phyloP scores from a whole-genome alignment of 2,113 vertebrate genomes.

The Odocoileus hemionus region DNA sequence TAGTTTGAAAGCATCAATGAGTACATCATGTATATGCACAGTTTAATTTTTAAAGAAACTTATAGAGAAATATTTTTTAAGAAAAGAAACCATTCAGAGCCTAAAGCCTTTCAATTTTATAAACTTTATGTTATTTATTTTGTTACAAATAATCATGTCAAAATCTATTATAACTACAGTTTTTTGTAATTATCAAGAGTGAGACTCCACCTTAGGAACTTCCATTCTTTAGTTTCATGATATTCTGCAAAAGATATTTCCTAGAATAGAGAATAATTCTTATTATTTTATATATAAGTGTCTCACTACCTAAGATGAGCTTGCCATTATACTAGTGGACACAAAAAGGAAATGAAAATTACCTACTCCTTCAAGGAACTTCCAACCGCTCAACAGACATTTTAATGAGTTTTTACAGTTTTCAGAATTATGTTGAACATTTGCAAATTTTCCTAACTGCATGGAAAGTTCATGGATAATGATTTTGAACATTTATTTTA shows the following conservation, averaged over 20 bases:
- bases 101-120: neutral
- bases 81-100: neutral
- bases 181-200: neutral
- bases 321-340: neutral
- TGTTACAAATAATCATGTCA: neutral
- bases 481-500: constrained; percentile 52
- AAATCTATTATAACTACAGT: neutral
- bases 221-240: neutral
- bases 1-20: neutral
- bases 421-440: constrained; percentile 31
- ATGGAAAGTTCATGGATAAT: constrained; percentile 32
- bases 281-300: neutral
- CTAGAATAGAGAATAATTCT: neutral
- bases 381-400: neutral
- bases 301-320: neutral
- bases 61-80: neutral
- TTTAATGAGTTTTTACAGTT: neutral
- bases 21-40: neutral
- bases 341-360: neutral
- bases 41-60: neutral
- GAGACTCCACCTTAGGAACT: neutral
- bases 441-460: constrained; percentile 39
- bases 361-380: neutral
- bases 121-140: neutral
- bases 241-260: neutral